These are phyloP conservation scores for Micoletzkya japonica DNA, from an alignment of 2,888 invertebrate species.

Conservation along the genomic window DNA sequence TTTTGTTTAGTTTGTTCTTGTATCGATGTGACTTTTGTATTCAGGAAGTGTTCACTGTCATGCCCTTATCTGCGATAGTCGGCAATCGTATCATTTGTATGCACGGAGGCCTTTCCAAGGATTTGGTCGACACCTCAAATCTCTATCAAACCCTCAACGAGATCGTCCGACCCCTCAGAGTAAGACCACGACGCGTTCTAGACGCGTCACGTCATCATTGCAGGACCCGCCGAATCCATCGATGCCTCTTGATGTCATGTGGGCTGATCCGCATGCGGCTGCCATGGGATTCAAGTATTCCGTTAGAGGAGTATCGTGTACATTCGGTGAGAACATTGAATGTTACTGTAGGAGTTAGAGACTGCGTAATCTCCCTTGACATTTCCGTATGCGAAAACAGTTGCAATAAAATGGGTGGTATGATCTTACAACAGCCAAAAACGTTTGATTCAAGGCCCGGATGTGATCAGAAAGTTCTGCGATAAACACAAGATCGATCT, in stretches of 20 bases:
- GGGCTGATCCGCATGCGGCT: conserved; percentile 16
- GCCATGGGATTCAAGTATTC: conserved; percentile 23
- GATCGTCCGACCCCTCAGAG: conserved; percentile 10
- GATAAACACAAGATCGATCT: conserved; percentile 25
- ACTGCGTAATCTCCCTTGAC: not conserved
- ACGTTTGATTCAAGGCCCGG: no score
- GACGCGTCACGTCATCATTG: no score
- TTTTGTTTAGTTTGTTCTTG: not conserved
- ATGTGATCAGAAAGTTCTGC: conserved; percentile 23
- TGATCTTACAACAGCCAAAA: no score
- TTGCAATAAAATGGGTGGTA: no score
- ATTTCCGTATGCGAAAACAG: no score
- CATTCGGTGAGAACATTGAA: conserved; percentile 11
- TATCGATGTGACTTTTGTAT: not conserved
- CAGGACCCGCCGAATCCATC: conserved; percentile 20
- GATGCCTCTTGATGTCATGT: conserved; percentile 23
- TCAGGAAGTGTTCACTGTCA: conserved; percentile 25
- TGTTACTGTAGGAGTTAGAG: not conserved
- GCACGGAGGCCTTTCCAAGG: conserved; percentile 26
- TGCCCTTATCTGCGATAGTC: conserved; percentile 21
- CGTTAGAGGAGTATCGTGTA: conserved; percentile 24
- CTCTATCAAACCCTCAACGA: conserved; percentile 22
- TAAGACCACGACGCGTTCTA: no score
- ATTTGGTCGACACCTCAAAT: conserved; percentile 5
- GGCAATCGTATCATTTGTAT: conserved; percentile 20